Base-by-base conservation (phyloP, 2,113 vertebrate genomes). In the Spheniscus mendiculus region DNA sequence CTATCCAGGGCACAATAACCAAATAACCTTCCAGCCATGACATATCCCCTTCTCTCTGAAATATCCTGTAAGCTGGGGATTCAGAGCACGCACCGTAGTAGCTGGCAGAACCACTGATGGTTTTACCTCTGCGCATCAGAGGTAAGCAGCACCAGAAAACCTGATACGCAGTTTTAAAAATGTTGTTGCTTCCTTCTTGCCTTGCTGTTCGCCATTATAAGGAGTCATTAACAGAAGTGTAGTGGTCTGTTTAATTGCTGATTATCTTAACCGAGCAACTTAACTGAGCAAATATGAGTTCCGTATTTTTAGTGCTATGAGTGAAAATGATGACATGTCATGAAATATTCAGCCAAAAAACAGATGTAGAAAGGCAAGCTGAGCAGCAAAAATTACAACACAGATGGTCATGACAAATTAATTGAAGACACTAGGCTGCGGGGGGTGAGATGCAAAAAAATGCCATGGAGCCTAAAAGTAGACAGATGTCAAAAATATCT, bases 401-500 rank as follows among this genome's bases (percentile, higher is more conserved):
- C 91, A 97, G 97, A 96, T 93, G 95, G 97, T 53, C 70, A 76
- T 29, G 94, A 91, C 95, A 94, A 96, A 96, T 94, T 95, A 92
- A 95, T 84, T 87, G 80, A 97, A 96, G 89, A 91, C 61, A 80
- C 70, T 69, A 76, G 66, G 81, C 67, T 96, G 86, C 32, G 30
- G 82, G 56, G 34, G 56, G 76, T 21, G 66, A 80, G 49, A 84
- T 76, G 73, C 17, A 92, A 93, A 94, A 94, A 94, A 94, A 66
- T 79, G 49, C 40, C n/a, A 30, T 82, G 53, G 61, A 95, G 49
- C 52, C 87, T 96, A 15, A 65, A 89, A 97, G 89, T 61, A 94
- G 83, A 69, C 88, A 97, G 95, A 96, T 96, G 95, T 97, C 94
- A 95, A 97, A 97, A 96, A 91, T 97, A 97, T 92, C 93, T 91